phyloP scores from a whole-genome alignment of 1,140 invertebrate species.

The Lanistes nyassanus region DNA sequence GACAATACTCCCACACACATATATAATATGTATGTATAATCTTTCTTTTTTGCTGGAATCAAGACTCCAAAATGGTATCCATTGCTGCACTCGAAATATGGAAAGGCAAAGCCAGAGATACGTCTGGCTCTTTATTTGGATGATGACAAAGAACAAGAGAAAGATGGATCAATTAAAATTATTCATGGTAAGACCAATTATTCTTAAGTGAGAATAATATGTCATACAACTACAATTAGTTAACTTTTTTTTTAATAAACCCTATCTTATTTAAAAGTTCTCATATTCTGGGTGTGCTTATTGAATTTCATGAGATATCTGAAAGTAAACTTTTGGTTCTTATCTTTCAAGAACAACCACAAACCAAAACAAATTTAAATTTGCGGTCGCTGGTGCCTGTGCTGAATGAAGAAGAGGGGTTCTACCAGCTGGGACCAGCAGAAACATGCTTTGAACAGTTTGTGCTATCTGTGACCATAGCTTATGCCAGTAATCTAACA shows the following conservation, averaged over 20 bases:
- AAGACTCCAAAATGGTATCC: conserved; percentile 66
- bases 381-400: conserved; percentile 57
- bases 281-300: conserved; percentile 15
- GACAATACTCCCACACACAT: too few relatives aligned
- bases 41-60: conserved; percentile 31
- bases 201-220: too few relatives aligned
- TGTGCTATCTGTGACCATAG: conserved; percentile 66
- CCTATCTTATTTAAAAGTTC: too few relatives aligned
- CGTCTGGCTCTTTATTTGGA: conserved; percentile 66
- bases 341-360: background rate
- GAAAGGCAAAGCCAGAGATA: conserved; percentile 67
- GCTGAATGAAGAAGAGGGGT: conserved; percentile 65
- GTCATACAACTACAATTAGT: too few relatives aligned
- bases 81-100: conserved; percentile 68
- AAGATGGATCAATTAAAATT: conserved; percentile 4
- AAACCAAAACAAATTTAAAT: conserved; percentile 32
- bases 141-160: conserved; percentile 49
- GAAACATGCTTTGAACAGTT: conserved; percentile 62
- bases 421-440: conserved; percentile 66
- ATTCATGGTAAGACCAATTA: conserved; percentile 23
- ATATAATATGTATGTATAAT: too few relatives aligned
- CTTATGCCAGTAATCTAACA: conserved; percentile 65
- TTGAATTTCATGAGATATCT: too few relatives aligned
- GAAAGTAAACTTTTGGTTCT: conserved; percentile 14
- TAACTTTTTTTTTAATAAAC: too few relatives aligned